phyloP scores from a whole-genome alignment of 2,113 vertebrate genomes.

The Alethe castanea region DNA sequence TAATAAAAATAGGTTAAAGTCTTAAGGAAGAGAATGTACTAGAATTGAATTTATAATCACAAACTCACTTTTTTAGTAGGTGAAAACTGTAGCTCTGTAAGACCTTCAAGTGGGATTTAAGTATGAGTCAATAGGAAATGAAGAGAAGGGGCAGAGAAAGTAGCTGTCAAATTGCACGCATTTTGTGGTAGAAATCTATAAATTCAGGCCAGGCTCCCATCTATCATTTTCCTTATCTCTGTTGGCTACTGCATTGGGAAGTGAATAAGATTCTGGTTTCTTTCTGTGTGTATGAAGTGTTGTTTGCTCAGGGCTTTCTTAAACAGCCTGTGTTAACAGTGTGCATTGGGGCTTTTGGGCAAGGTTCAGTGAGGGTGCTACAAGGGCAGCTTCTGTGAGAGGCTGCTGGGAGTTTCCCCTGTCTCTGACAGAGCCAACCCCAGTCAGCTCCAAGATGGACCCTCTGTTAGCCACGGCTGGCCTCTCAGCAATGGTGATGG shows the following conservation, averaged over 20 bases:
- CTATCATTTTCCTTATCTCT: slow-evolving; percentile 54
- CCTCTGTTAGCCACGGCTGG: accelerated
- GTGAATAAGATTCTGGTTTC: neutral
- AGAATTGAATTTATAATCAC: slow-evolving; percentile 14
- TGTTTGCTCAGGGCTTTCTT: neutral
- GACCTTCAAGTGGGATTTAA: slow-evolving; percentile 23
- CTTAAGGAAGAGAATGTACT: neutral
- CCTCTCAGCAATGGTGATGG: neutral
- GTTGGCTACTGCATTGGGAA: neutral
- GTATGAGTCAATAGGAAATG: slow-evolving; percentile 21
- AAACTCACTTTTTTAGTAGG: neutral
- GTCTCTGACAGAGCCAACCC: accelerated
- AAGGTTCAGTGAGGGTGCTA: neutral
- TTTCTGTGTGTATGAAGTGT: neutral
- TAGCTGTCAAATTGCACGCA: neutral
- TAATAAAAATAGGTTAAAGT: slow-evolving; percentile 14
- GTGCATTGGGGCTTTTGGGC: neutral
- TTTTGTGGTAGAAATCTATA: slow-evolving; percentile 49
- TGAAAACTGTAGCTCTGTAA: slow-evolving; percentile 10
- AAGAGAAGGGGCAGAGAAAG: slow-evolving; percentile 9
- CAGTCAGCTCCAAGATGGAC: accelerated
- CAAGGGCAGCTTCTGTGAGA: neutral
- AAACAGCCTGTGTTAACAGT: neutral
- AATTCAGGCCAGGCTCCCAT: slow-evolving; percentile 36
- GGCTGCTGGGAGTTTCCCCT: neutral